These are phyloP conservation scores for Mesorhabditis sp. DNA, from an alignment of 2,888 invertebrate species.

Conservation along the genomic window DNA sequence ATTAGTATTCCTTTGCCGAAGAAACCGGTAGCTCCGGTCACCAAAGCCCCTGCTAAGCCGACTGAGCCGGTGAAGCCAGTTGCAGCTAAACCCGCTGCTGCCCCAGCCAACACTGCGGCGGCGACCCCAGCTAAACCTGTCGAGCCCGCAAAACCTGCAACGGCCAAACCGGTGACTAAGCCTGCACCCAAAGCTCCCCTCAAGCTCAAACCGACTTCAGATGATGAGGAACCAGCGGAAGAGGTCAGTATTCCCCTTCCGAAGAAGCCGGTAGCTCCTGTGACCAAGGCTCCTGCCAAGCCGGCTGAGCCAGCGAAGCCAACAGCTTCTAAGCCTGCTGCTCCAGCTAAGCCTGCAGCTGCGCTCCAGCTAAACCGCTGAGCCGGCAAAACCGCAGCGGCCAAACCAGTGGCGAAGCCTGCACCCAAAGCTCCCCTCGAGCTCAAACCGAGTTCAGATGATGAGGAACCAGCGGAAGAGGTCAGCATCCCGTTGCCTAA, in stretches of 20 bases:
- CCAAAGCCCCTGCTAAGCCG: constrained; percentile 9
- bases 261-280: background rate
- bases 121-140: background rate
- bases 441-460: constrained; percentile 10
- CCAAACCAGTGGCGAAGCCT: constrained; percentile 10
- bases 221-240: background rate
- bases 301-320: constrained; percentile 2
- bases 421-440: constrained; percentile 10
- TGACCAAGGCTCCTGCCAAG: background rate
- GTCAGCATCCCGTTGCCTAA: constrained; percentile 11
- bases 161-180: constrained; percentile 4
- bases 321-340: background rate
- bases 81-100: constrained; percentile 8
- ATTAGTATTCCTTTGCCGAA: constrained; percentile 16
- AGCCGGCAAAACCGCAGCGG: background rate
- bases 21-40: constrained; percentile 7
- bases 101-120: constrained; percentile 11
- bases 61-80: background rate
- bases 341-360: background rate
- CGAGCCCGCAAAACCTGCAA: constrained; percentile 14
- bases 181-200: constrained; percentile 7
- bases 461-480: constrained; percentile 11
- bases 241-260: background rate
- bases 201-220: background rate
- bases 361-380: constrained; percentile 9